These are phyloP conservation scores for Hermetia illucens DNA, from an alignment of 1,140 invertebrate species.

Conservation along the genomic window DNA sequence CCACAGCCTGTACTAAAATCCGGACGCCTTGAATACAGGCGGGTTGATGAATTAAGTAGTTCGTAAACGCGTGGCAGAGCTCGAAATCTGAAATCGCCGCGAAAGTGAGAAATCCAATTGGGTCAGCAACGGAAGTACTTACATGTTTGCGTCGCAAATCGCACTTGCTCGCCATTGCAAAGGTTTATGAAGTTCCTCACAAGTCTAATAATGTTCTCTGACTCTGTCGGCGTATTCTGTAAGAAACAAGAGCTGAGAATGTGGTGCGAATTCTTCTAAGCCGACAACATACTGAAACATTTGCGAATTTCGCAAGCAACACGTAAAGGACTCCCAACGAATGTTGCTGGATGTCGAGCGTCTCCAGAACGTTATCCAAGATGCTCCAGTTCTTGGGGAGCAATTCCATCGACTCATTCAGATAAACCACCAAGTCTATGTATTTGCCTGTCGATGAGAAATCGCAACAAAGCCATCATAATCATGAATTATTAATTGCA, in stretches of 20 bases:
- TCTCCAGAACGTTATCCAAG: constrained; percentile 78
- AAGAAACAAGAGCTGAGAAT: constrained; percentile 2
- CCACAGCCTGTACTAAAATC: constrained; percentile 69
- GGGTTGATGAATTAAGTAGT: constrained; percentile 57
- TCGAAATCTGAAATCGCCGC: constrained; percentile 73
- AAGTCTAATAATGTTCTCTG: constrained; percentile 27
- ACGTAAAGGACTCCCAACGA: constrained; percentile 75
- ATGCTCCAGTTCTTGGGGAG: constrained; percentile 69
- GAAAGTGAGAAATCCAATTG: constrained; percentile 12
- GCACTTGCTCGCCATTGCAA: constrained; percentile 78
- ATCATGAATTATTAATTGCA: not conserved
- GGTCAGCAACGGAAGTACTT: constrained; percentile 35
- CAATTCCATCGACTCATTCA: constrained; percentile 64
- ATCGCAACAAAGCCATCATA: not conserved
- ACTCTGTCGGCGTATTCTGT: constrained; percentile 21
- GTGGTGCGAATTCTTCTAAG: not conserved
- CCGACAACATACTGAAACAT: constrained; percentile 30
- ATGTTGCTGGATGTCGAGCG: constrained; percentile 77
- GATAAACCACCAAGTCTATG: constrained; percentile 61
- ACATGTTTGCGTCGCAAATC: constrained; percentile 73
- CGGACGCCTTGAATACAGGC: constrained; percentile 72
- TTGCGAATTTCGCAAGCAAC: constrained; percentile 59
- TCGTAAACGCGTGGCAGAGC: constrained; percentile 70
- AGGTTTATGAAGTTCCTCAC: constrained; percentile 64
- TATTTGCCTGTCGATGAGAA: constrained; percentile 50